These are phyloP conservation scores for Diarsia mendica DNA, from an alignment of 2,888 invertebrate species.

Conservation along the genomic window DNA sequence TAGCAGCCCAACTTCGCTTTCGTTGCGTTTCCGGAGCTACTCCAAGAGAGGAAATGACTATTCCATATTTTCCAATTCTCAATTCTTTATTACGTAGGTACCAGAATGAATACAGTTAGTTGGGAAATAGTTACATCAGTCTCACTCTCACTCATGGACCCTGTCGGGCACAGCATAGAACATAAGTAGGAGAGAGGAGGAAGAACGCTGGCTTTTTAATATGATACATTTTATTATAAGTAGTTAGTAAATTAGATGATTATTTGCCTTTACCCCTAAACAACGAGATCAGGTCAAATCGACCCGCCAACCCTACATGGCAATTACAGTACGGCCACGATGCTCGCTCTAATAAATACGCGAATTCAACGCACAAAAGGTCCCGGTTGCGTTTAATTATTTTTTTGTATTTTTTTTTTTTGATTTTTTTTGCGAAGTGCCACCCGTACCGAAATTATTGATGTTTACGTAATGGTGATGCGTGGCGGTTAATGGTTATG, in stretches of 20 bases:
- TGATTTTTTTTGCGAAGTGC: conserved; percentile 50
- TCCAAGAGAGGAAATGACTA: neutral
- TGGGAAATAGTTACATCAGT: too few species aligned
- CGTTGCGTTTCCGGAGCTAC: neutral
- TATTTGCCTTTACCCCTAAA: neutral
- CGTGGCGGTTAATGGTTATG: conserved; percentile 43
- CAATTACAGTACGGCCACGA: conserved; percentile 73
- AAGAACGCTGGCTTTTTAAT: too few species aligned
- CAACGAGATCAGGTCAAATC: conserved; percentile 13
- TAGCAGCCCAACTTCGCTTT: neutral
- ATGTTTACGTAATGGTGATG: conserved; percentile 59
- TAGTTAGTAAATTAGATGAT: too few species aligned
- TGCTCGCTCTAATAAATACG: conserved; percentile 77
- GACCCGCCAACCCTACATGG: conserved; percentile 60
- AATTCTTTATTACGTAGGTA: too few species aligned
- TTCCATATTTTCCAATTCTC: neutral
- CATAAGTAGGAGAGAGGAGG: too few species aligned
- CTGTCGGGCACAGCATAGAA: too few species aligned
- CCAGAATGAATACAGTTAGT: too few species aligned
- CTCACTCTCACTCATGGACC: too few species aligned
- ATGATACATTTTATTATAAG: too few species aligned
- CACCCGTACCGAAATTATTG: conserved; percentile 46
- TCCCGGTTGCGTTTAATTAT: conserved; percentile 69
- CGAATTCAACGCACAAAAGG: conserved; percentile 72
- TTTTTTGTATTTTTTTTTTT: conserved; percentile 62